Evolutionary conservation across 2,888 invertebrate genomes (phyloP).

Genomic region (Lochmaea capreae): DNA sequence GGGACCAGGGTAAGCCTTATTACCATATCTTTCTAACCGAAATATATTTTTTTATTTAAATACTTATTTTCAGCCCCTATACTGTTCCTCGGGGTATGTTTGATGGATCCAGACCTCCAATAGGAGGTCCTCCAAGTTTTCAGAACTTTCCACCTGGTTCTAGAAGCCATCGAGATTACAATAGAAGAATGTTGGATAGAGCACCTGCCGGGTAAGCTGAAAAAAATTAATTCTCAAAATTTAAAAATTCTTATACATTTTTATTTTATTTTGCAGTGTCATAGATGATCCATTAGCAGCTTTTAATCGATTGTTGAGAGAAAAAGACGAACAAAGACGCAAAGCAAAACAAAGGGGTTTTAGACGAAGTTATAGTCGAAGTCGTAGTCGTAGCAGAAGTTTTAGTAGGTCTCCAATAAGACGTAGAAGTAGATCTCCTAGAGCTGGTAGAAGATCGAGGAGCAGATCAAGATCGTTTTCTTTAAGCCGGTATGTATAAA

Average conservation of each 20-base stretch:
- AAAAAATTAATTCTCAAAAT: neutral
- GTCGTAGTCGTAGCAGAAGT: slow-evolving; percentile 64
- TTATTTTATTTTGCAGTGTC: slow-evolving; percentile 67
- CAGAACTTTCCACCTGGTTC: slow-evolving; percentile 54
- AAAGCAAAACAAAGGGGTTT: slow-evolving; percentile 72
- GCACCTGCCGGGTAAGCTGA: slow-evolving; percentile 66
- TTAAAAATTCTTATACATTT: neutral
- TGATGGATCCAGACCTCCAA: slow-evolving; percentile 60
- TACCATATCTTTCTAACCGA: neutral
- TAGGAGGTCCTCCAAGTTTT: slow-evolving; percentile 57
- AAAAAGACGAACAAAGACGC: slow-evolving; percentile 82
- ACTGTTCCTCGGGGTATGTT: slow-evolving; percentile 60
- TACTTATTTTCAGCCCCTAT: slow-evolving; percentile 55
- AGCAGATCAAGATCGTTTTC: slow-evolving; percentile 67
- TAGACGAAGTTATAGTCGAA: slow-evolving; percentile 68
- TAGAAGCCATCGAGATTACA: slow-evolving; percentile 50
- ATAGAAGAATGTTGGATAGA: slow-evolving; percentile 64
- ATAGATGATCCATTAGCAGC: slow-evolving; percentile 89
- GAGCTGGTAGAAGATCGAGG: slow-evolving; percentile 56
- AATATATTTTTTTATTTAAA: neutral
- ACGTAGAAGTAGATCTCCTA: slow-evolving; percentile 62
- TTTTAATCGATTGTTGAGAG: slow-evolving; percentile 86
- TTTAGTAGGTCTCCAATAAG: slow-evolving; percentile 65
- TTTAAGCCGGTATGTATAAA: slow-evolving; percentile 67
- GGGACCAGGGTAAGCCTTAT: slow-evolving; percentile 58